These are phyloP conservation scores for Trachops cirrhosus DNA, from an alignment of 2,797 vertebrate species.

Conservation along the genomic window DNA sequence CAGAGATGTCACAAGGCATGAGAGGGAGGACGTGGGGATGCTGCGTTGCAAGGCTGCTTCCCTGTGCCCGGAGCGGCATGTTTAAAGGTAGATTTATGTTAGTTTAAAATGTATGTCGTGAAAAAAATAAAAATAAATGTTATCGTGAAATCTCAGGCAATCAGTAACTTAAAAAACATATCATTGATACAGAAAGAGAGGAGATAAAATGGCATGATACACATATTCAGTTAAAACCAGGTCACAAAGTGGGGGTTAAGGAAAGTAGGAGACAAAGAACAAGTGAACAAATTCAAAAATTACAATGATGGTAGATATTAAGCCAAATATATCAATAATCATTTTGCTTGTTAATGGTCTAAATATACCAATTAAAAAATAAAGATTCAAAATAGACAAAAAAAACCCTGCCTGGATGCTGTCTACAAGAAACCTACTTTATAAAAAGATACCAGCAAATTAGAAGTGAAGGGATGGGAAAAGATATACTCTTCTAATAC, in stretches of 20 bases:
- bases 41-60: neutral
- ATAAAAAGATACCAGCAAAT: neutral
- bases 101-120: neutral
- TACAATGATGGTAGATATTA: neutral
- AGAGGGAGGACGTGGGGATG: neutral
- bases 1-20: neutral
- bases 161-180: neutral
- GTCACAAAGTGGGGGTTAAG: neutral
- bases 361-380: neutral
- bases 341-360: too few species aligned
- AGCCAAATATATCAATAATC: neutral
- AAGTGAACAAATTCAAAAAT: neutral
- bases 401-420: neutral
- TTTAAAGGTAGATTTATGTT: neutral
- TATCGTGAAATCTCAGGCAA: neutral
- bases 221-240: neutral
- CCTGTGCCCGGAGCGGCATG: neutral
- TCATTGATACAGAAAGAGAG: neutral
- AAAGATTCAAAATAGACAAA: neutral
- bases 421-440: neutral
- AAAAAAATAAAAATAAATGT: neutral
- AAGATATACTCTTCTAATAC: neutral
- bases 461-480: neutral
- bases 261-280: neutral
- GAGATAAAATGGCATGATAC: neutral